phyloP scores from a whole-genome alignment of 2,888 invertebrate species.

The Criorhina ranunculi region DNA sequence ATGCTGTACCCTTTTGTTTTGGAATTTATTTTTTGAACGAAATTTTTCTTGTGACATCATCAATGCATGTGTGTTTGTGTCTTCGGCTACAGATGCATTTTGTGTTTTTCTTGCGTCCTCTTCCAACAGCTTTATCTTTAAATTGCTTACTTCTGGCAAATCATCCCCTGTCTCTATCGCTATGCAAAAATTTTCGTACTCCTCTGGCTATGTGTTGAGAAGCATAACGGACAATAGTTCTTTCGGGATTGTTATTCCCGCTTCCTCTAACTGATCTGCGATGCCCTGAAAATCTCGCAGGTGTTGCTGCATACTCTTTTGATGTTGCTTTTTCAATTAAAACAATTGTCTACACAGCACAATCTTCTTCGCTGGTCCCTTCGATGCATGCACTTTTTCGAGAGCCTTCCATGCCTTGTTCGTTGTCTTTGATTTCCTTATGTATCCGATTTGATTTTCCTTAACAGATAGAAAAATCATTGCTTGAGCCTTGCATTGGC shows the following conservation, averaged over 20 bases:
- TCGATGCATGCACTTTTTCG: constrained; percentile 15
- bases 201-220: not conserved
- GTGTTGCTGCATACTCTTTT: too few relatives aligned
- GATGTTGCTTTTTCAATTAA: too few relatives aligned
- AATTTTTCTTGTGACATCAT: constrained; percentile 10
- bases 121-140: constrained; percentile 41
- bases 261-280: constrained; percentile 21
- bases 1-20: constrained; percentile 2
- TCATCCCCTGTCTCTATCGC: constrained; percentile 48
- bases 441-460: too few relatives aligned
- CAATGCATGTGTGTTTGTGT: constrained; percentile 18
- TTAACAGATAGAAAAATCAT: constrained; percentile 20
- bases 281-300: too few relatives aligned
- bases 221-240: constrained; percentile 11
- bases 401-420: constrained; percentile 21
- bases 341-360: too few relatives aligned
- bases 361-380: constrained; percentile 9
- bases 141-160: constrained; percentile 7
- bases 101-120: constrained; percentile 29
- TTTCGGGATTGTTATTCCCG: constrained; percentile 8
- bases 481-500: too few relatives aligned
- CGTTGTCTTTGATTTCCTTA: constrained; percentile 16
- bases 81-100: not conserved
- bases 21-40: not conserved
- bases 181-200: constrained; percentile 34